phyloP scores from a whole-genome alignment of 2,797 vertebrate genomes.

The Acanthurus tractus region DNA sequence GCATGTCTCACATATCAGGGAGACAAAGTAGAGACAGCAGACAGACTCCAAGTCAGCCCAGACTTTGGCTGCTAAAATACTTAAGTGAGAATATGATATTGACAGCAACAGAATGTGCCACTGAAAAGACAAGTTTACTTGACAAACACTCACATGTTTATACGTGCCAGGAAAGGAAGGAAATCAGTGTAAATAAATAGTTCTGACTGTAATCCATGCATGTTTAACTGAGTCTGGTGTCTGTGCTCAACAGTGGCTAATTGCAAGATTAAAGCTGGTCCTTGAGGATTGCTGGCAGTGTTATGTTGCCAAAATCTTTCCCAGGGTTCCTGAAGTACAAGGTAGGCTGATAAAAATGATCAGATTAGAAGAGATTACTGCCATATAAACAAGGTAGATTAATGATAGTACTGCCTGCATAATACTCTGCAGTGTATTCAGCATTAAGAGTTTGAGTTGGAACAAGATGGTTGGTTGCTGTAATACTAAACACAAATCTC shows the following conservation, averaged over 20 bases:
- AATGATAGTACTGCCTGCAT: neutral
- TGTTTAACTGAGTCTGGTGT: constrained; percentile 22
- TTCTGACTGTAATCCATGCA: constrained; percentile 18
- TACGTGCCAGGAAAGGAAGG: neutral
- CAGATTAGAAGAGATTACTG: constrained; percentile 36
- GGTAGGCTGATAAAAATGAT: constrained; percentile 17
- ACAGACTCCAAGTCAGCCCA: constrained; percentile 1
- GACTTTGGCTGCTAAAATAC: constrained; percentile 4
- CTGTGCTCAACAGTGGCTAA: constrained; percentile 26
- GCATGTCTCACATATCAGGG: constrained; percentile 21
- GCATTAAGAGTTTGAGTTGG: neutral
- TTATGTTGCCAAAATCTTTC: constrained; percentile 25
- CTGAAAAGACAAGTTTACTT: neutral
- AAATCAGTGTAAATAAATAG: constrained; percentile 7
- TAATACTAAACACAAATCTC: neutral
- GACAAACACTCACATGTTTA: constrained; percentile 2
- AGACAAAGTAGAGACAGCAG: constrained; percentile 7
- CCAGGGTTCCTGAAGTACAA: constrained; percentile 15
- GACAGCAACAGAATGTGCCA: constrained; percentile 1
- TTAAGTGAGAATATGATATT: neutral
- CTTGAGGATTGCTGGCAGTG: constrained; percentile 4
- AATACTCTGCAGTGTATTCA: neutral
- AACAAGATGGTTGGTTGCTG: neutral
- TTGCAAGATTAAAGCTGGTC: constrained; percentile 45
- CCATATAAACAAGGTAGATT: constrained; percentile 9